Percentiles rank a stretch among this genome's conserved stretches.
These are phyloP conservation scores for Oreortyx pictus DNA, from an alignment of 2,797 vertebrate genomes.

Conservation along the genomic window DNA sequence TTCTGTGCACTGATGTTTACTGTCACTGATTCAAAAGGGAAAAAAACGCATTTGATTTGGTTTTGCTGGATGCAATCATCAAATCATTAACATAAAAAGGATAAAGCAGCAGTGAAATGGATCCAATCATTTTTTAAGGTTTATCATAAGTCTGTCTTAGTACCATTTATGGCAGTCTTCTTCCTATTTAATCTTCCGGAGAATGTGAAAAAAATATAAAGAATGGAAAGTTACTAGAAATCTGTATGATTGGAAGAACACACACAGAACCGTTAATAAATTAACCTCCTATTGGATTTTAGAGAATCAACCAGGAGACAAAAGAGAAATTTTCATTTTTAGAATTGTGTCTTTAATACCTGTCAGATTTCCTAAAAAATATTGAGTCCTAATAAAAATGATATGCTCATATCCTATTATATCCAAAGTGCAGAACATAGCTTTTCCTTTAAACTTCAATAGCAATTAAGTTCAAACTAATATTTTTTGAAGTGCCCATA, in stretches of 20 bases:
- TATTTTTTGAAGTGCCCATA: slow-evolving; percentile 65
- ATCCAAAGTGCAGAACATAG: background rate
- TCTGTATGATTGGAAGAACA: background rate
- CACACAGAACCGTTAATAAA: background rate
- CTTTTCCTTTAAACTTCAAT: slow-evolving; percentile 36
- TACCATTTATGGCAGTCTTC: background rate
- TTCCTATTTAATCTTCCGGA: background rate
- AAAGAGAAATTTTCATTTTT: background rate
- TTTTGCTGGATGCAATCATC: background rate
- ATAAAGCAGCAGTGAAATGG: slow-evolving; percentile 1
- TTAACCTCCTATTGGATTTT: slow-evolving; percentile 7
- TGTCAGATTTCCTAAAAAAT: slow-evolving; percentile 13
- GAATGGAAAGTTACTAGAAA: background rate
- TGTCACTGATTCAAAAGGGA: background rate
- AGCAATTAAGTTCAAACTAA: slow-evolving; percentile 17
- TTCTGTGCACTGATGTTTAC: background rate
- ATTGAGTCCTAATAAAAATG: slow-evolving; percentile 7
- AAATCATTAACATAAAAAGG: background rate
- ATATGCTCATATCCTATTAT: background rate
- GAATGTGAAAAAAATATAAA: background rate
- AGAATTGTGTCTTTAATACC: slow-evolving; percentile 14
- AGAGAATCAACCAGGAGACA: background rate
- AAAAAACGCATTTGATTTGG: background rate
- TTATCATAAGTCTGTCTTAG: background rate
- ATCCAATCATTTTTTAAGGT: background rate